Percentiles rank a stretch among this genome's conserved stretches.
Evolutionary conservation across 2,113 vertebrate species (phyloP).

Genomic region (Heterocephalus glaber): DNA sequence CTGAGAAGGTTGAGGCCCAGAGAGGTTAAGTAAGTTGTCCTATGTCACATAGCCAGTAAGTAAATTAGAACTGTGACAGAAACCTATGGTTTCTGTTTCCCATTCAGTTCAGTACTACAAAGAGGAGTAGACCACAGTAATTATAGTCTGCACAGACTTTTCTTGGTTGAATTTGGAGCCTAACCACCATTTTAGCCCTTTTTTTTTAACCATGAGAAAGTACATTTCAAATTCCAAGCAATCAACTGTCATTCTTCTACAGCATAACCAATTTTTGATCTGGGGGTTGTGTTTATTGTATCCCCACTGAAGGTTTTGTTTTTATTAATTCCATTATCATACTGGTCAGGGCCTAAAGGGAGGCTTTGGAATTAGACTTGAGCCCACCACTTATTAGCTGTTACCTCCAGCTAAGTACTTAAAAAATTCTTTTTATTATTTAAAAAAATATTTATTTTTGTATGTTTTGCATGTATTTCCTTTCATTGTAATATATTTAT

Average conservation of each 20-base stretch:
- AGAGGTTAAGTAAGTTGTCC: conserved; percentile 48
- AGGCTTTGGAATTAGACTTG: not conserved
- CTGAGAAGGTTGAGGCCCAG: conserved; percentile 37
- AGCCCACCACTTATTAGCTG: not conserved
- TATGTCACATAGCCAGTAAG: conserved; percentile 32
- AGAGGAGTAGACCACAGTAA: conserved; percentile 53
- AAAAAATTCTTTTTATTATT: not conserved
- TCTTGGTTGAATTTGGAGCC: conserved; percentile 43
- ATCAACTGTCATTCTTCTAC: not conserved
- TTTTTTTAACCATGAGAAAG: conserved; percentile 52
- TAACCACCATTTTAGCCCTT: conserved; percentile 59
- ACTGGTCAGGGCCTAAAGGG: not conserved
- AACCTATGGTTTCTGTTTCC: conserved; percentile 51
- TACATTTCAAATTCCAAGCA: conserved; percentile 57
- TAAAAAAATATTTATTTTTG: not conserved
- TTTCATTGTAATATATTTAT: not conserved
- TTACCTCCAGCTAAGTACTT: not conserved
- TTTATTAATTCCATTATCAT: conserved; percentile 41
- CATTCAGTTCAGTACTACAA: not conserved
- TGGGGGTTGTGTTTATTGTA: not conserved
- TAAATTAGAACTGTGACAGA: conserved; percentile 45
- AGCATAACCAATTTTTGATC: conserved; percentile 56
- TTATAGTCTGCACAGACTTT: conserved; percentile 58
- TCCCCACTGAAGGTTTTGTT: not conserved
- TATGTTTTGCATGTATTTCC: not conserved